These are phyloP conservation scores for Merluccius polli DNA, from an alignment of 2,797 vertebrate genomes.

Conservation along the genomic window DNA sequence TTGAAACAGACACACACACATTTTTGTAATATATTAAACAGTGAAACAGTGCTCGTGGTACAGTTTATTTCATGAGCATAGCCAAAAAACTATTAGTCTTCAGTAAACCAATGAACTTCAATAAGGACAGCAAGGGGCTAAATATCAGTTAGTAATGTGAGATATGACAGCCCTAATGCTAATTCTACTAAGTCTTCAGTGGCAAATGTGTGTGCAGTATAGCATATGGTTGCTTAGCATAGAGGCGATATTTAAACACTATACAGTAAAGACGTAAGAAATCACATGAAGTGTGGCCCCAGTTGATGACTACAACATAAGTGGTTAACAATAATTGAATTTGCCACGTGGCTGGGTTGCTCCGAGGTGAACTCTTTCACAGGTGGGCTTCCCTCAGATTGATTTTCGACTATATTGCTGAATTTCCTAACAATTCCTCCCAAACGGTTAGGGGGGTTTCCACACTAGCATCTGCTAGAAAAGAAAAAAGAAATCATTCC, in stretches of 20 bases:
- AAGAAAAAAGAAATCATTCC: conserved; percentile 12
- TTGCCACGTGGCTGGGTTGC: not conserved
- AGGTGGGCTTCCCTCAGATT: not conserved
- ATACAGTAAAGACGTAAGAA: not conserved
- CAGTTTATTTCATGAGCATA: too few species aligned
- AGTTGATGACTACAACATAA: conserved; percentile 1
- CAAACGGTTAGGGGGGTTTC: conserved; percentile 13
- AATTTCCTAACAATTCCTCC: conserved; percentile 25
- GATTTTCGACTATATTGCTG: conserved; percentile 4
- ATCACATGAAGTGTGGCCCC: not conserved
- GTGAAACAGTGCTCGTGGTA: not conserved
- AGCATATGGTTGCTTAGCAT: not conserved
- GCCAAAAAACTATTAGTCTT: not conserved
- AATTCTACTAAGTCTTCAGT: not conserved
- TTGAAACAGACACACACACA: not conserved
- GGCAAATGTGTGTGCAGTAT: not conserved
- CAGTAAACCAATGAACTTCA: not conserved
- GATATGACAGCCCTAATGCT: not conserved
- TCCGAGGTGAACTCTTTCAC: not conserved
- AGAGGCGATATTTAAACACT: not conserved
- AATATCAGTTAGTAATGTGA: not conserved
- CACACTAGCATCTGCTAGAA: conserved; percentile 9
- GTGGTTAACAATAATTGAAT: not conserved
- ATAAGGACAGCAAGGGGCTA: not conserved
- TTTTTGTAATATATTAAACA: not conserved